Evolutionary conservation across 2,888 invertebrate species (phyloP), one percentile per base, ranked within the genome.

Genomic region (Drosophila meridionalis): DNA sequence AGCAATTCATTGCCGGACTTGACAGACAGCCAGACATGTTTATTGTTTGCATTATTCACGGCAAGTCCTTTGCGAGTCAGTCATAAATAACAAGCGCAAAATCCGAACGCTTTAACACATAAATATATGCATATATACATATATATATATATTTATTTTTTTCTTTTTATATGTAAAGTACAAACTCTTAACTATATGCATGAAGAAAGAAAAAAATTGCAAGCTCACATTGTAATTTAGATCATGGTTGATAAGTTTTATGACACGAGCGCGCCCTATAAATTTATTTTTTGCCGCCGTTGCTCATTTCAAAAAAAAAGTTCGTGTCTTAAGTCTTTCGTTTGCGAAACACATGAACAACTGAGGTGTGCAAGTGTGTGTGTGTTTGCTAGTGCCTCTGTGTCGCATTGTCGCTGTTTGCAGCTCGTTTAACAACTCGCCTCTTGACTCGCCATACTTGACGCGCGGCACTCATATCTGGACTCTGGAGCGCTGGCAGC

Each of bases 271-370:
- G 76, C 73, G 78, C 72, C 78, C 80, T 76, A 78, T 76, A 78
- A 78, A 78, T 78, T 76, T 69, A 76, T 65, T 78, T 78, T 80
- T 76, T 45, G 64, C 78, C 56, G 60, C 42, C 50, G 65, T 48
- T 20, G 57, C 45, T 57, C 12, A 43, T 57, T 45, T 34, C 11
- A 42, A 67, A 60, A 59, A 68, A 66, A 70, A 47, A 80, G 76
- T 79, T 87, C 70, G 87, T 83, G 82, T 63, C 83, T 82, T 73
- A 66, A 83, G 87, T 84, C 82, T 74, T 87, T 87, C 72, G 72
- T 74, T 82, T 87, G 88, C 80, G 79, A 87, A 87, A 83, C 73
- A 45, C 63, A 67, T 69, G 69, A 67, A 59, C 69, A 78, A 61
- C 71, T 48, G n/a, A 30, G 36, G 40, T 32, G 58, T 65, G 40